Evolutionary conservation across 2,888 invertebrate genomes (phyloP), one percentile per base, ranked within the genome.

Genomic region (Gymnocheta viridis): DNA sequence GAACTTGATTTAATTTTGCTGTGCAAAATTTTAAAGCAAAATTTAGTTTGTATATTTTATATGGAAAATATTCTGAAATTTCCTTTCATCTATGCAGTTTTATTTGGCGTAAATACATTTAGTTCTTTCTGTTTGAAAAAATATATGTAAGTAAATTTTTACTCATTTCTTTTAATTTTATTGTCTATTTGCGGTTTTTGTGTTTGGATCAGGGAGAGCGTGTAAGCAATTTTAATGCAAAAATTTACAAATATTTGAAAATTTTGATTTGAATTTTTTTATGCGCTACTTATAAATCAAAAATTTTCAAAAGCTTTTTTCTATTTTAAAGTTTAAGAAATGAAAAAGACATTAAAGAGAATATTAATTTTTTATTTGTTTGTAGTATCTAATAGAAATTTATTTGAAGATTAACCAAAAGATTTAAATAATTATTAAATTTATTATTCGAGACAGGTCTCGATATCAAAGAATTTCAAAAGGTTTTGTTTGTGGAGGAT

Each of bases 121-220:
- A 44, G 12, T 32, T 73, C n/a, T 24, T 74, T 74, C 19, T 66
- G 41, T 80, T 82, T 82, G 54, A 69, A 82, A 82, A 79, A 76
- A 81, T 82, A 77, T 69, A 70, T 69, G 44, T 5, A 32, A 60
- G 49, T 76, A 6, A 35, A n/a, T 60, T 32, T 38, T 9, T 47
- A 19, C 51, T 64, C 44, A 38, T 56, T 14, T 58, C 29, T 27
- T 54, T 17, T 17, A 56, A 32, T 74, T 32, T 85, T 85, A 82
- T 85, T 85, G 82, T 85, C 82, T 85, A 82, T 85, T 85, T 79
- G 44, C 66, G 78, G 78, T 41, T 79, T 73, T 79, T 79, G 44
- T 77, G 67, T 62, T 76, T 69, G 54, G 17, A 41, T 60, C 27
- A 44, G 38, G 19, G 62, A n/a, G 41, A 54, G 14, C 12, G 10